A percentile compares a stretch with the other conserved stretches of the same genome.
Evolutionary conservation across 2,113 vertebrate genomes (phyloP).

Genomic region (Cathartes aura): DNA sequence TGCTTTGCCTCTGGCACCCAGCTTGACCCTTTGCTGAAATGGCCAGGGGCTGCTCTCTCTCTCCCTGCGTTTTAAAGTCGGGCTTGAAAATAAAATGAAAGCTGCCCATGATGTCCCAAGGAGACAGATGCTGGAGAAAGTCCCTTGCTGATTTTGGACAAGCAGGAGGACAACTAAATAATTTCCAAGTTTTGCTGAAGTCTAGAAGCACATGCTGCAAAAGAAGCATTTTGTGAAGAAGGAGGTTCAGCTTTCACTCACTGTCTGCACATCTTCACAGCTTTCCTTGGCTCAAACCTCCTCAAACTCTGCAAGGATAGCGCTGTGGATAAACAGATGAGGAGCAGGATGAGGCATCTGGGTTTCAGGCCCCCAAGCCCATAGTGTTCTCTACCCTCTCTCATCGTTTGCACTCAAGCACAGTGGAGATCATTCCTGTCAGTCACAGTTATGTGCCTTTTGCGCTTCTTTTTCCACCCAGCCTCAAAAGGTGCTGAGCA

Average conservation of each 20-base stretch:
- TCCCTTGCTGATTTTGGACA: background rate
- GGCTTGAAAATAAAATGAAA: background rate
- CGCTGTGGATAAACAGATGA: background rate
- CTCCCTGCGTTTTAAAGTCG: background rate
- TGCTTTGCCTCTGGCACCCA: background rate
- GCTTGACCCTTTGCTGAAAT: background rate
- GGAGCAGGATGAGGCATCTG: accelerated
- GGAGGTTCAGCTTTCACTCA: background rate
- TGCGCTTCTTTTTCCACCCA: background rate
- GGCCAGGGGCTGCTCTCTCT: background rate
- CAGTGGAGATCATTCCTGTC: background rate
- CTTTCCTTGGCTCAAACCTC: background rate
- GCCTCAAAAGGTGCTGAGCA: background rate
- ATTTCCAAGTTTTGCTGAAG: background rate
- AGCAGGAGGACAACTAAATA: background rate
- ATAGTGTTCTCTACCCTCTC: background rate
- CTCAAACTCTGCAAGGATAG: background rate
- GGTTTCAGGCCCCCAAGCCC: background rate
- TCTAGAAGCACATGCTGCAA: background rate
- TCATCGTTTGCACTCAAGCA: background rate
- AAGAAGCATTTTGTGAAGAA: background rate
- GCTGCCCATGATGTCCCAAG: background rate
- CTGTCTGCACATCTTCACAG: background rate
- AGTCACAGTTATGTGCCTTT: background rate
- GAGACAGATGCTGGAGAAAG: background rate